A percentile compares a stretch with the other conserved stretches of the same genome.
Evolutionary conservation across 2,888 invertebrate genomes (phyloP).

Genomic region (Lithophane leautieri): DNA sequence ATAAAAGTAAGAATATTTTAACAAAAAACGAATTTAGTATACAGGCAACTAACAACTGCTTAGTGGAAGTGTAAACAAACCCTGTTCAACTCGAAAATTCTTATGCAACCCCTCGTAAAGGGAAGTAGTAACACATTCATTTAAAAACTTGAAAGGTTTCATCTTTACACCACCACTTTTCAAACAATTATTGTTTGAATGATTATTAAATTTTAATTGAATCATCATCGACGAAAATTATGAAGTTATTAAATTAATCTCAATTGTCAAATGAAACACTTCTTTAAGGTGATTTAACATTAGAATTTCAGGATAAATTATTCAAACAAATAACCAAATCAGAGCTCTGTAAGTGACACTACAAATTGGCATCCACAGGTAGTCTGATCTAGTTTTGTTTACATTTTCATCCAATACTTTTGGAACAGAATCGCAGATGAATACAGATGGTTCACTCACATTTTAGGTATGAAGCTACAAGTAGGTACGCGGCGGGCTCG

Average conservation of each 20-base stretch:
- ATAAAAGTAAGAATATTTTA: conserved; percentile 2
- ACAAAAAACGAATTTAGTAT: not conserved
- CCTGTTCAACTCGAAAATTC: not conserved
- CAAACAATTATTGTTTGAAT: not conserved
- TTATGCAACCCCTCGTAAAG: not conserved
- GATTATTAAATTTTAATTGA: no score
- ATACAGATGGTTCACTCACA: no score
- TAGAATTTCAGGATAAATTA: not conserved
- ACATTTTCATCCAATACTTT: not conserved
- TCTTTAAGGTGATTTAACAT: not conserved
- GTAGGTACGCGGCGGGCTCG: no score
- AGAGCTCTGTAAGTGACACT: not conserved
- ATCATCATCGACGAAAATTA: not conserved
- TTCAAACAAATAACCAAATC: not conserved
- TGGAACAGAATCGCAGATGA: not conserved
- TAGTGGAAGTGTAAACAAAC: not conserved
- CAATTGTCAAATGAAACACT: not conserved
- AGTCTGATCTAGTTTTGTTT: not conserved
- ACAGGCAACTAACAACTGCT: not conserved
- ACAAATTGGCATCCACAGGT: not conserved
- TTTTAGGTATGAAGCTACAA: no score
- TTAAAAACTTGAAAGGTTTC: not conserved
- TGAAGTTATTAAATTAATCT: not conserved
- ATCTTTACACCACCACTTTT: not conserved
- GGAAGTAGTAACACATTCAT: not conserved